These are phyloP conservation scores for Nasonia oneida DNA, from an alignment of 2,888 invertebrate species.

Conservation along the genomic window DNA sequence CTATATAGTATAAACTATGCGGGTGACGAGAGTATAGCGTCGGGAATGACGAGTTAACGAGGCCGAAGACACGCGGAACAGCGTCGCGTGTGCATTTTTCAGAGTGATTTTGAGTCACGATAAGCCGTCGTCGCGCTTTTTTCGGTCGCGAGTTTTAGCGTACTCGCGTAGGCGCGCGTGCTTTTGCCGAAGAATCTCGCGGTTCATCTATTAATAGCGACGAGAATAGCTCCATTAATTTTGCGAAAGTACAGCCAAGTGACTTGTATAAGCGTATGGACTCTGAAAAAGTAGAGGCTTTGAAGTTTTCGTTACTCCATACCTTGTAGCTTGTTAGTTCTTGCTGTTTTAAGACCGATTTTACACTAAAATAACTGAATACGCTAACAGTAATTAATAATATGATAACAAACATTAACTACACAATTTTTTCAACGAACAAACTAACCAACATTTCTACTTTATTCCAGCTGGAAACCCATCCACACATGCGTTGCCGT, in stretches of 20 bases:
- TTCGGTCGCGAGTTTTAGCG: neutral
- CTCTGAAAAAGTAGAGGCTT: slow-evolving; percentile 6
- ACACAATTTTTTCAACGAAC: neutral
- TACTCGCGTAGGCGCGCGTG: neutral
- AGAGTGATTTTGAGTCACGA: slow-evolving; percentile 36
- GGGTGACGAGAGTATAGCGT: slow-evolving; percentile 22
- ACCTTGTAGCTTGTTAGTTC: neutral
- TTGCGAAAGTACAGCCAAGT: neutral
- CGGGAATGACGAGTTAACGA: slow-evolving; percentile 65
- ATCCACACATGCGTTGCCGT: neutral
- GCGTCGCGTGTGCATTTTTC: slow-evolving; percentile 47
- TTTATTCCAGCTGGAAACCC: slow-evolving; percentile 11
- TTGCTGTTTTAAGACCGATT: neutral
- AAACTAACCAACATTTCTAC: neutral
- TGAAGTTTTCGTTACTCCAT: neutral
- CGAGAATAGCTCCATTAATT: neutral
- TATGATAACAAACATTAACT: no score
- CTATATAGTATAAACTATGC: neutral
- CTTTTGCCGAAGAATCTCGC: neutral
- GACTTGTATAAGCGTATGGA: neutral
- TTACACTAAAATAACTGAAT: neutral
- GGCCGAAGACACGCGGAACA: slow-evolving; percentile 63
- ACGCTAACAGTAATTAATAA: neutral
- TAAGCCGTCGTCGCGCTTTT: slow-evolving; percentile 13
- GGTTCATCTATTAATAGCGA: slow-evolving; percentile 1